A percentile compares a stretch with the other conserved stretches of the same genome.
Conservation (phyloP, 2,797 vertebrate species). For the Pyrocephalus nanus region DNA sequence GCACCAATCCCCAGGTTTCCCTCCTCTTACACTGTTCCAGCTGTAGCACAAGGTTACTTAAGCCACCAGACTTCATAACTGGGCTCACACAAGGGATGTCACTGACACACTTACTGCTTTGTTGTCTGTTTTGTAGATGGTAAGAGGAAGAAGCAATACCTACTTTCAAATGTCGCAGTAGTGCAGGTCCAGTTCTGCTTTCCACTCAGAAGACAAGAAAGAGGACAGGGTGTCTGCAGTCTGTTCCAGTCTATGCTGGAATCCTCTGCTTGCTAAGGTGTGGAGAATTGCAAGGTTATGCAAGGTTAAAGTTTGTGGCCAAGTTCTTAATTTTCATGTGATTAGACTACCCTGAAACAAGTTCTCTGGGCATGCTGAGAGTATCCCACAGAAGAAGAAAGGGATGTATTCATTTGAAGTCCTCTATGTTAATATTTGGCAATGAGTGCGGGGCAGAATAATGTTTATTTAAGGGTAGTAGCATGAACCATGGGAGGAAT, state of each 20-base stretch:
- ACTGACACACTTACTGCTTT: neutral
- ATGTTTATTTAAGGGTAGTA: constrained; percentile 19
- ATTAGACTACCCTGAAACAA: neutral
- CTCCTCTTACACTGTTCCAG: neutral
- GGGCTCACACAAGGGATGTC: neutral
- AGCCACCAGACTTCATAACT: neutral
- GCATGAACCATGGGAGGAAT: neutral
- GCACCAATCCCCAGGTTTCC: neutral
- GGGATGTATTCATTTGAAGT: neutral
- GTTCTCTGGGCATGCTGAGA: neutral
- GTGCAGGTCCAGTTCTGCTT: neutral
- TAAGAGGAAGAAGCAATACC: neutral
- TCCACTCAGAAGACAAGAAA: neutral
- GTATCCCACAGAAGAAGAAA: neutral
- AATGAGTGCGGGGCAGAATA: neutral
- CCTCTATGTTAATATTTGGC: neutral
- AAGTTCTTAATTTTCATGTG: neutral
- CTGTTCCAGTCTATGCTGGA: neutral
- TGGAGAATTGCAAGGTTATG: neutral
- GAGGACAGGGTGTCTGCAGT: neutral
- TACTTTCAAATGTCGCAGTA: neutral
- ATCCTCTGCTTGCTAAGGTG: neutral
- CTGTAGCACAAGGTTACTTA: neutral
- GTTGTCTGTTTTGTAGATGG: neutral
- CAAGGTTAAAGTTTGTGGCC: neutral